A percentile compares a stretch with the other conserved stretches of the same genome.
phyloP scores from a whole-genome alignment of 2,113 vertebrate genomes.

The Campylorhamphus procurvoides region DNA sequence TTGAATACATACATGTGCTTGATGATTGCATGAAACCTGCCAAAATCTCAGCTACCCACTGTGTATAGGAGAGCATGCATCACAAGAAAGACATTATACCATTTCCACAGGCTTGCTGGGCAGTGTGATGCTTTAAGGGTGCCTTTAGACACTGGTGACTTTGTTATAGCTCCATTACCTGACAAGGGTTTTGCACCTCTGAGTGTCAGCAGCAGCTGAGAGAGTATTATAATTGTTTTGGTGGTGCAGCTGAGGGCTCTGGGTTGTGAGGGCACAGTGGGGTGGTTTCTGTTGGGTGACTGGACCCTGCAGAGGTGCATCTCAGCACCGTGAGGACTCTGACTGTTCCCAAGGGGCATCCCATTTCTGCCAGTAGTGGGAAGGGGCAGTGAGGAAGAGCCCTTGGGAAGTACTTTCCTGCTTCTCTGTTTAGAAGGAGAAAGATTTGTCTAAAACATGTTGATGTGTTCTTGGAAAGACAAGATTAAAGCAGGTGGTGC shows the following conservation, averaged over 20 bases:
- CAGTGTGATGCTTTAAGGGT: fast-evolving
- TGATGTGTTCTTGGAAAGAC: neutral
- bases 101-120: neutral
- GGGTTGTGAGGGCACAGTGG: fast-evolving
- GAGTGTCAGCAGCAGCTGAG: neutral
- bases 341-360: neutral
- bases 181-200: neutral
- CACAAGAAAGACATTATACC: neutral
- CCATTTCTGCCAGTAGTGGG: fast-evolving
- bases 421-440: neutral
- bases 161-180: neutral
- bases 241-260: fast-evolving
- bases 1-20: neutral
- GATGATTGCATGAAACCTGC: neutral
- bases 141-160: neutral
- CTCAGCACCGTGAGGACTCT: fast-evolving
- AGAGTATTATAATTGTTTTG: fast-evolving
- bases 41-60: neutral
- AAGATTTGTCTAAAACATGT: neutral
- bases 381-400: fast-evolving
- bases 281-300: fast-evolving
- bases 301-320: fast-evolving
- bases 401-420: neutral
- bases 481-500: neutral
- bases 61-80: neutral